Conservation (phyloP, 2,113 vertebrate species). For the Coregonus clupeaformis region DNA sequence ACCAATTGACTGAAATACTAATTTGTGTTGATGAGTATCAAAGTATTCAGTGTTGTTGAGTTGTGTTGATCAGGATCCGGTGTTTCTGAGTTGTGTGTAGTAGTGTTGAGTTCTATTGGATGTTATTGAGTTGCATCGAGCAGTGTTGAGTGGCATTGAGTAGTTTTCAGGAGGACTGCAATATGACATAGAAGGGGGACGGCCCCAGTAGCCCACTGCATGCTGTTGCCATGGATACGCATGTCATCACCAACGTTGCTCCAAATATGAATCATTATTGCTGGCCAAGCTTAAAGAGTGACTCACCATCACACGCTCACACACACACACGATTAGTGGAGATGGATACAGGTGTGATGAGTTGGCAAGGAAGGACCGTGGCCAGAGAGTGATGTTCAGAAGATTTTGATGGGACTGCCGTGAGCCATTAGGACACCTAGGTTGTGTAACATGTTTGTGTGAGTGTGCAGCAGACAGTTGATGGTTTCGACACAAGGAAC, state of each 20-base stretch:
- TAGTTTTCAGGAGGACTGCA: slow-evolving; percentile 37
- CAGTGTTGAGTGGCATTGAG: not conserved
- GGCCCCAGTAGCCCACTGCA: slow-evolving; percentile 47
- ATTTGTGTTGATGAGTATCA: no score
- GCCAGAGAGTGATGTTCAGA: no score
- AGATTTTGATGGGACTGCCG: no score
- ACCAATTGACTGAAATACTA: no score
- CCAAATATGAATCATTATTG: slow-evolving; percentile 65
- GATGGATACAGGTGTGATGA: not conserved
- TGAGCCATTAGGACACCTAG: no score
- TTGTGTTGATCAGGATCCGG: not conserved
- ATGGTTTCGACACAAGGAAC: no score
- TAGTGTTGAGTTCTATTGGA: not conserved
- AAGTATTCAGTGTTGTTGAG: no score
- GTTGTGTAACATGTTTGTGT: no score
- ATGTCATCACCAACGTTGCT: slow-evolving; percentile 58
- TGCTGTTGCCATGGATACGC: slow-evolving; percentile 62
- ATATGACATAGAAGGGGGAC: slow-evolving; percentile 25
- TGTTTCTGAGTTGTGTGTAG: not conserved
- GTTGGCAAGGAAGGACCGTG: no score
- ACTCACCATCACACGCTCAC: slow-evolving; percentile 44
- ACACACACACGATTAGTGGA: not conserved
- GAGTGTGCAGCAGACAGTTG: no score
- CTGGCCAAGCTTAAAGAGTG: slow-evolving; percentile 52
- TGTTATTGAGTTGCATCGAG: not conserved